These are phyloP conservation scores for Lochmaea capreae DNA, from an alignment of 2,888 invertebrate genomes.

Conservation along the genomic window DNA sequence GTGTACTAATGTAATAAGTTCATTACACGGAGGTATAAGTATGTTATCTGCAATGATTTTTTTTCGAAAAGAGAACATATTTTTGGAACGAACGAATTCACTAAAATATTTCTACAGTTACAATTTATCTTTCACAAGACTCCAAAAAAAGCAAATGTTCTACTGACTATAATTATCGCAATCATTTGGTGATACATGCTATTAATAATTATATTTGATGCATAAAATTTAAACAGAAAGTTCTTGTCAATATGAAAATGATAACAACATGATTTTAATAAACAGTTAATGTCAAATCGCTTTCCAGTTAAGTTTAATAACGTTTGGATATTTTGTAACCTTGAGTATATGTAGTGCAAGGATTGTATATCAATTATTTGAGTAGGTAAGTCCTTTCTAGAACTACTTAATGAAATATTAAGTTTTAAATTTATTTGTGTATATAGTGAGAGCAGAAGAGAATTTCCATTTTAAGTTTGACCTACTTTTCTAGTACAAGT, in stretches of 20 bases:
- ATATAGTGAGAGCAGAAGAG: no score
- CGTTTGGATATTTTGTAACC: not conserved
- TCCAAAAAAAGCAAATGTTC: not conserved
- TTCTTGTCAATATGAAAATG: constrained; percentile 1
- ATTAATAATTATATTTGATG: not conserved
- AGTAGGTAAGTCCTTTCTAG: not conserved
- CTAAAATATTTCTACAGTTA: no score
- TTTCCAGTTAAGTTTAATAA: not conserved
- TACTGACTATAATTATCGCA: not conserved
- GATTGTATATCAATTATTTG: not conserved
- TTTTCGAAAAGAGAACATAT: no score
- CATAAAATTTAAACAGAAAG: not conserved
- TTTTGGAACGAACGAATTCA: no score
- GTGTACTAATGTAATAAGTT: no score
- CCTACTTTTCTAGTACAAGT: no score
- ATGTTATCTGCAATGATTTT: no score
- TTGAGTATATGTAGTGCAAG: not conserved
- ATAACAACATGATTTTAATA: not conserved
- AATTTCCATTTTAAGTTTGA: no score
- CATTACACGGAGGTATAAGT: no score
- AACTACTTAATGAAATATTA: not conserved
- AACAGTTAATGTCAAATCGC: not conserved
- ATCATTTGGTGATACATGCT: not conserved
- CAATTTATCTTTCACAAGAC: not conserved
- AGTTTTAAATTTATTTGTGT: no score